A percentile compares a stretch with the other conserved stretches of the same genome.
Conservation (phyloP, 2,113 vertebrate species). For the Epinephelus moara region DNA sequence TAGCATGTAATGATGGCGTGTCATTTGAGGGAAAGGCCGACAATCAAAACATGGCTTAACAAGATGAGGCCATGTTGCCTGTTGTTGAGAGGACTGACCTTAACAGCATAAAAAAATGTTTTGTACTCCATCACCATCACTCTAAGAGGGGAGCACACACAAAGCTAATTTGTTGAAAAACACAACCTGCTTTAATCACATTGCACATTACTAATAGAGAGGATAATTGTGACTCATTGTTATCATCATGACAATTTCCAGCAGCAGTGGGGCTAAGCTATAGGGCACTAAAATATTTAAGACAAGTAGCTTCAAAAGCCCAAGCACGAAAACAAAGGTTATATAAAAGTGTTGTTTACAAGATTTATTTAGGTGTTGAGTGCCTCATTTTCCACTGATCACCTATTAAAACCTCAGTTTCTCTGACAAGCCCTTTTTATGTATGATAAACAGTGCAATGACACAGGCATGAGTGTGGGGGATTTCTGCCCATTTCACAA, state of each 20-base stretch:
- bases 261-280: not conserved
- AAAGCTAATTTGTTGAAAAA: not conserved
- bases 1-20: constrained; percentile 1
- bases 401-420: constrained; percentile 26
- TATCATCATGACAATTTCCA: constrained; percentile 2
- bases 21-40: constrained; percentile 25
- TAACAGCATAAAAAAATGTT: not conserved
- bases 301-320: constrained; percentile 21
- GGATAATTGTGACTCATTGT: constrained; percentile 24
- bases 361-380: not conserved
- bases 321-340: constrained; percentile 15
- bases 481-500: constrained; percentile 47
- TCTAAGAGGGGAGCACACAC: not conserved
- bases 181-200: not conserved
- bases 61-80: not conserved
- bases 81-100: not conserved
- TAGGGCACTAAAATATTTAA: constrained; percentile 5
- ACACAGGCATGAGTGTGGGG: constrained; percentile 15
- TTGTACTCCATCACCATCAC: not conserved
- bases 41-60: not conserved
- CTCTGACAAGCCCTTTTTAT: constrained; percentile 1
- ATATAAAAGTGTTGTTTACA: not conserved
- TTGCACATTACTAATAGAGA: constrained; percentile 3
- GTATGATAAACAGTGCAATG: constrained; percentile 37
- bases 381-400: not conserved